Evolutionary conservation across 2,113 vertebrate genomes (phyloP), one percentile per base, ranked within the genome.

Genomic region (Rhinopomastus cyanomelas): DNA sequence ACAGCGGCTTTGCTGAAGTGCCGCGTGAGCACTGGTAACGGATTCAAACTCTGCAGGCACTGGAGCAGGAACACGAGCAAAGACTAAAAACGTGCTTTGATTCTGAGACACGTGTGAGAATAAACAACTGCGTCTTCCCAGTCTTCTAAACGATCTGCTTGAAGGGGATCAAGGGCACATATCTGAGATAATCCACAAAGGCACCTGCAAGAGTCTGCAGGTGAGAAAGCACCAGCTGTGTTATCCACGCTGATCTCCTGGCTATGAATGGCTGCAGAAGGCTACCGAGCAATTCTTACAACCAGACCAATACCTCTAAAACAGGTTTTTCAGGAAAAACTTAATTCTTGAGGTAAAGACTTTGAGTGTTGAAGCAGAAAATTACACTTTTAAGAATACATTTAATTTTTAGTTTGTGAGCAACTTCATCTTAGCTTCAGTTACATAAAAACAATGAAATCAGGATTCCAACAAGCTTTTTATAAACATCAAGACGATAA

Each of bases 401-500:
- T 79, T 67, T 19, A 74, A 68, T 89, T 87, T 93, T 93, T 71
- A 84, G 78, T 39, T 87, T 3, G 1, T 39, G 46, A 87, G 79
- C 57, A 81, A 32, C 29, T 32, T 81, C 56, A 49, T 84, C 52
- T 71, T 52, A 42, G 73, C 76, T 86, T 74, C 72, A 80, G 56
- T 81, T 88, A 62, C 23, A 49, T 15, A 90, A 81, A 92, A 88
- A 61, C 66, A 92, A 79, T 39, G 36, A 39, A 27, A 57, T 3
- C 2, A 75, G 12, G 53, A 86, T 75, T 81, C 36, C 81, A 90
- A 85, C 61, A 61, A 65, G 26, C 23, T 84, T 86, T 92, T 64
- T 75, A 88, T 67, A 90, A 95, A 72, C 25, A 72, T 49, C 25
- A 74, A 88, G 81, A 81, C 4, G 12, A 66, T 74, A 90, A 90